A percentile compares a stretch with the other conserved stretches of the same genome.
These are phyloP conservation scores for Temnothorax ravouxi DNA, from an alignment of 2,888 invertebrate species.

Conservation along the genomic window DNA sequence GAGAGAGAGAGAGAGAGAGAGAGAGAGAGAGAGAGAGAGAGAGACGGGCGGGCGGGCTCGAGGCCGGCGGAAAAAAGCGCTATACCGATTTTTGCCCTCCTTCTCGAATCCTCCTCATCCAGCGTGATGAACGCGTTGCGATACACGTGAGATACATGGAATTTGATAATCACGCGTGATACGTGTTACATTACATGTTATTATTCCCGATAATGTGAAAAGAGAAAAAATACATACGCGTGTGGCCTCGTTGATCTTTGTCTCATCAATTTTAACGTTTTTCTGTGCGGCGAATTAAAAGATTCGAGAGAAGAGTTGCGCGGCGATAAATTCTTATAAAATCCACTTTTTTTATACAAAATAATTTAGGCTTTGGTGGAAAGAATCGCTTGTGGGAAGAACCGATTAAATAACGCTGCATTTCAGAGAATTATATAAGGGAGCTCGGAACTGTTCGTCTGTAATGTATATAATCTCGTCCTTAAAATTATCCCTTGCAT, in stretches of 20 bases:
- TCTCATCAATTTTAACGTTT: not conserved
- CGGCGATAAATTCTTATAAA: not conserved
- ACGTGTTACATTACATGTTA: not conserved
- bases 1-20: no score
- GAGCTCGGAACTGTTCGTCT: slow-evolving; percentile 42
- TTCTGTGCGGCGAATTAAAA: not conserved
- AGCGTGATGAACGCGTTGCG: not conserved
- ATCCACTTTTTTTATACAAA: not conserved
- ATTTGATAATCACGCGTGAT: slow-evolving; percentile 1
- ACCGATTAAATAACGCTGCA: slow-evolving; percentile 50
- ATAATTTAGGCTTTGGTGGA: slow-evolving; percentile 42
- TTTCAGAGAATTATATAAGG: slow-evolving; percentile 56
- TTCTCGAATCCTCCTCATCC: not conserved
- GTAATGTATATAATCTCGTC: slow-evolving; percentile 50
- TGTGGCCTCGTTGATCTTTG: not conserved
- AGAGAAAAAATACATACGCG: not conserved
- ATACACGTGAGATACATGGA: not conserved
- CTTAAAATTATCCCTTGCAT: slow-evolving; percentile 52
- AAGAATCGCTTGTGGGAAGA: slow-evolving; percentile 21
- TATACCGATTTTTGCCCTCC: slow-evolving; percentile 9
- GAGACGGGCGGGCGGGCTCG: slow-evolving; percentile 7
- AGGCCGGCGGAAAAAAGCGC: not conserved
- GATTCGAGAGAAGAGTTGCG: not conserved
- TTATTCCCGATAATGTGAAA: not conserved
- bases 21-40: not conserved